These are phyloP conservation scores for Botrylloides violaceus DNA, from an alignment of 23 tunicate genomes.

Conservation along the genomic window DNA sequence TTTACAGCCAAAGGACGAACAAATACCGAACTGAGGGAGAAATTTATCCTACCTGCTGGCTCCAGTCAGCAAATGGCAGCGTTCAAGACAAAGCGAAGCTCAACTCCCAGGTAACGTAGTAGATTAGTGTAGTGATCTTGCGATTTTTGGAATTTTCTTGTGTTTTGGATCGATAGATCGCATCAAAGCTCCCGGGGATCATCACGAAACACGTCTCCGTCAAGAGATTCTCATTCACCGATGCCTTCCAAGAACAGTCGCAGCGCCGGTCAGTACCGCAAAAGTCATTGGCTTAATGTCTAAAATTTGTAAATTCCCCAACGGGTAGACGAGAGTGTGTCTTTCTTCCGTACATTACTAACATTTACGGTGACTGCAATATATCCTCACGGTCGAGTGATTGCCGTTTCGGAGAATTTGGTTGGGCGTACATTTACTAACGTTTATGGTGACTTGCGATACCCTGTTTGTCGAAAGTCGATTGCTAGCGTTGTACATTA, in stretches of 20 bases:
- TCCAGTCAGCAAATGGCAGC: conserved; percentile 71
- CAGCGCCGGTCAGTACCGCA: neutral
- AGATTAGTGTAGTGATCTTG: neutral
- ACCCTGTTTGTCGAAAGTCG: too few relatives aligned
- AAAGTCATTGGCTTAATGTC: too few relatives aligned
- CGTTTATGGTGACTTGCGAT: too few relatives aligned
- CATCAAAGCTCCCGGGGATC: conserved; percentile 34
- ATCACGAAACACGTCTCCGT: conserved; percentile 32
- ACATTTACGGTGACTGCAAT: too few relatives aligned
- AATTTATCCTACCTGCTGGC: conserved; percentile 61
- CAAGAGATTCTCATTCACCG: neutral
- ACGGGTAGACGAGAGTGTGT: too few relatives aligned
- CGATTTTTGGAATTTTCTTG: neutral
- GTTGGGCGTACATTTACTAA: too few relatives aligned
- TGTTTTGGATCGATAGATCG: neutral
- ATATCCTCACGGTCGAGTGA: too few relatives aligned
- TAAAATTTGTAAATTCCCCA: too few relatives aligned
- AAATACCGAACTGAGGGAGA: conserved; percentile 72
- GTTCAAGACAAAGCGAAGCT: conserved; percentile 46
- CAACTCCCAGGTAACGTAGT: conserved; percentile 5
- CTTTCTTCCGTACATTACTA: too few relatives aligned
- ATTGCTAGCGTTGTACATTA: too few relatives aligned
- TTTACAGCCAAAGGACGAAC: conserved; percentile 88
- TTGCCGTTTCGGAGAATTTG: too few relatives aligned
- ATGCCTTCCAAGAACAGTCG: neutral